Evolutionary conservation across 2,888 invertebrate species (phyloP), one percentile per base, ranked within the genome.

Genomic region (Monoplex corrugatus): DNA sequence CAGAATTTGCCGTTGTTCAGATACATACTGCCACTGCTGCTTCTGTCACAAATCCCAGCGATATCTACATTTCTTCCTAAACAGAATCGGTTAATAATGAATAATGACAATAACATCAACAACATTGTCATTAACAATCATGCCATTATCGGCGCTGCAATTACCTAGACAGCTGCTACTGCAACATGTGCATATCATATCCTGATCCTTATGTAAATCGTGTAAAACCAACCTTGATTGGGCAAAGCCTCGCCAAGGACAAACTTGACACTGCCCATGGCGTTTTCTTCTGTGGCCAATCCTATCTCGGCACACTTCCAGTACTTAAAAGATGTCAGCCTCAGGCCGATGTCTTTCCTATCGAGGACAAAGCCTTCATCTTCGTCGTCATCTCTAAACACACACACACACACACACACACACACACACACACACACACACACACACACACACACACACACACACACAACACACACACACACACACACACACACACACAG

Each of bases 281-380:
- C 43, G 44, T 38, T 82, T 23, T 92, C 89, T 43, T 90, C 91
- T 3, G 78, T 83, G 2, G 91, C 88, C 38, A 95, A 87, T 13
- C 95, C 95, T 0, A 93, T 93, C 90, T 96, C 96, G 0, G 96
- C 94, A 93, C 96, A 96, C 89, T 94, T 94, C 96, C 96, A 96
- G 93, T 96, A 96, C 89, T 96, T 95, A 94, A 96, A 94, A 0
- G 96, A 96, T 91, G 96, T 95, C 87, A 96, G 92, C 43, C 96
- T 92, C 89, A 96, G 91, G 0, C 96, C 96, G 40, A 96, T 95
- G 72, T 96, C 95, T 44, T 94, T 95, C 10, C 93, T 95, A 72
- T 93, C 90, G 44, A 96, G 94, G 43, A 96, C 95, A 89, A 96
- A 94, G 0, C 96, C 96, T 63, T 96, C 95, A 19, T 94, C 93